phyloP scores from a whole-genome alignment of 30 jellyfish, hydroid and myxozoan genomes.

The Turritopsis dohrnii region DNA sequence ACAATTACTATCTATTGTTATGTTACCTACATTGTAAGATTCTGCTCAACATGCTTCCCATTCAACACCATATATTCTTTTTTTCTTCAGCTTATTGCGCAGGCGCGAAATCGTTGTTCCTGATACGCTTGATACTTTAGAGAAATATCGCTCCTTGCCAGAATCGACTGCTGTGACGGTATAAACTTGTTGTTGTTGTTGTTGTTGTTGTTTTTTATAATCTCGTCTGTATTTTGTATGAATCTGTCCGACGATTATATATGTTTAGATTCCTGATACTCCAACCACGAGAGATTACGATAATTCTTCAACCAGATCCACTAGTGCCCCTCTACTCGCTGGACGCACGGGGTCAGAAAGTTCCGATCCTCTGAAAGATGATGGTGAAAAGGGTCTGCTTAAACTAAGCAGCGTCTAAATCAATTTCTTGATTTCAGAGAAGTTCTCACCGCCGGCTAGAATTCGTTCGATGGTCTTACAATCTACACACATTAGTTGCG shows the following conservation, averaged over 20 bases:
- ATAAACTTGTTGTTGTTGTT: not conserved
- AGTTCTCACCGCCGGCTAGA: not conserved
- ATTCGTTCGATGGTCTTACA: not conserved
- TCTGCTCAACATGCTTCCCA: no score
- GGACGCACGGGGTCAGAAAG: constrained; percentile 22
- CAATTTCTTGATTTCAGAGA: not conserved
- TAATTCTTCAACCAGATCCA: constrained; percentile 6
- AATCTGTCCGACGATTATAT: no score
- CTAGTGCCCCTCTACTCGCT: constrained; percentile 29
- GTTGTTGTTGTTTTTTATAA: not conserved
- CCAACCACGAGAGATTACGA: constrained; percentile 26
- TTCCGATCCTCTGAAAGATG: constrained; percentile 52
- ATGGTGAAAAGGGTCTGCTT: constrained; percentile 65
- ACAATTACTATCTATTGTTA: no score
- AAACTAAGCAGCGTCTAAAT: constrained; percentile 74
- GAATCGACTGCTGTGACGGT: constrained; percentile 28
- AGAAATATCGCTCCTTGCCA: not conserved
- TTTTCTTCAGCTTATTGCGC: constrained; percentile 61
- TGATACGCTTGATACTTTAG: constrained; percentile 33
- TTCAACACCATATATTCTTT: no score
- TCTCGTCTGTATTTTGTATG: not conserved
- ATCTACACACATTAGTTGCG: no score
- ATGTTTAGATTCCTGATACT: not conserved
- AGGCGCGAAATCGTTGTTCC: constrained; percentile 68
- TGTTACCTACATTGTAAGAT: no score